Percentiles rank a stretch among this genome's conserved stretches.
phyloP scores from a whole-genome alignment of 2,797 vertebrate genomes.

The Malacoctenus gilli region DNA sequence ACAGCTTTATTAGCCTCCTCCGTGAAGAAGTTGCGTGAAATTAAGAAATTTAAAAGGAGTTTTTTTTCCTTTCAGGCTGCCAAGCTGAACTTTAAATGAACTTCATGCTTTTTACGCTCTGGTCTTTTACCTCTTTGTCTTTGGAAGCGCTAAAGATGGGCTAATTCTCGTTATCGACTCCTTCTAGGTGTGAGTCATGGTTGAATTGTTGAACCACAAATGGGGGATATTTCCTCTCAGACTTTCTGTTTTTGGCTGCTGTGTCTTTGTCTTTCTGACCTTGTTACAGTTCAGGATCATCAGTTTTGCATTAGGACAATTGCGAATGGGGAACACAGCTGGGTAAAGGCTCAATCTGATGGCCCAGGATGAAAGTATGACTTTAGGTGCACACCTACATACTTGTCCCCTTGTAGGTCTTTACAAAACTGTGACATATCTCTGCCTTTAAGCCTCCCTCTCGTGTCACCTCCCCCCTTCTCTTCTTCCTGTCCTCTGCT shows the following conservation, averaged over 20 bases:
- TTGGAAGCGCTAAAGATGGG: slow-evolving; percentile 11
- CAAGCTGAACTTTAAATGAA: slow-evolving; percentile 49
- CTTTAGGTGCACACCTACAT: slow-evolving; percentile 35
- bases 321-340: slow-evolving; percentile 44
- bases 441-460: slow-evolving; percentile 19
- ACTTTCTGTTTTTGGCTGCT: not conserved
- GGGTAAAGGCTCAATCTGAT: slow-evolving; percentile 42
- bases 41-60: slow-evolving; percentile 9
- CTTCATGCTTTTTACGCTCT: slow-evolving; percentile 24
- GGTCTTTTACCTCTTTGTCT: slow-evolving; percentile 5
- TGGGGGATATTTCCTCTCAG: slow-evolving; percentile 13
- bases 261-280: slow-evolving; percentile 42
- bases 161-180: slow-evolving; percentile 27
- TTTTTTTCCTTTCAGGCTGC: slow-evolving; percentile 13
- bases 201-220: slow-evolving; percentile 40
- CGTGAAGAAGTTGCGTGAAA: slow-evolving; percentile 12
- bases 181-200: slow-evolving; percentile 46
- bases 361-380: slow-evolving; percentile 34
- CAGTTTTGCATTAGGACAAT: slow-evolving; percentile 35
- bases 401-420: slow-evolving; percentile 18
- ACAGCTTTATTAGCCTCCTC: slow-evolving; percentile 15
- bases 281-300: slow-evolving; percentile 45
- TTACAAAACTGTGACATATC: slow-evolving; percentile 65
- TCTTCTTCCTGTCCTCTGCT: slow-evolving; percentile 56
- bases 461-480: slow-evolving; percentile 23